phyloP scores from a whole-genome alignment of 2,888 invertebrate genomes.

The Metallyticus violacea region DNA sequence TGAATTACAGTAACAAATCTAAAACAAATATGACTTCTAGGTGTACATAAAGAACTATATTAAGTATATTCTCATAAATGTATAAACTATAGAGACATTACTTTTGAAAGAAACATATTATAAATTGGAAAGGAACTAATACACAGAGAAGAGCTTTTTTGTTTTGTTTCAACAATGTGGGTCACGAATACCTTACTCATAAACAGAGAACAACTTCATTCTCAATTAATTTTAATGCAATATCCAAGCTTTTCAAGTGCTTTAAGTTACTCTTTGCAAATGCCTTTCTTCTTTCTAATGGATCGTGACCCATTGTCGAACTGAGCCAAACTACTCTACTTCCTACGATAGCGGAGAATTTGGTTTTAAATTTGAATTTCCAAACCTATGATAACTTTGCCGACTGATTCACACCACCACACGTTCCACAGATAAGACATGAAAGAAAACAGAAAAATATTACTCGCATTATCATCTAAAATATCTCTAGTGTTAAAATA shows the following conservation, averaged over 20 bases:
- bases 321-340: background rate
- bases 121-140: background rate
- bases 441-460: constrained; percentile 35
- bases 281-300: background rate
- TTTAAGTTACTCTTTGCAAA: background rate
- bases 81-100: background rate
- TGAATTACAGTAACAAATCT: background rate
- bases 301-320: background rate
- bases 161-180: background rate
- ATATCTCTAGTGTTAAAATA: background rate
- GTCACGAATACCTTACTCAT: background rate
- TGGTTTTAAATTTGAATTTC: constrained; percentile 34
- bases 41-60: background rate
- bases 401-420: constrained; percentile 40
- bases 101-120: background rate
- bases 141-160: background rate
- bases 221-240: background rate
- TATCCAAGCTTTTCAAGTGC: background rate
- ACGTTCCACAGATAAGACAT: constrained; percentile 34
- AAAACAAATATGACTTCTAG: no score
- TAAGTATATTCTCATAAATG: background rate
- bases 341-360: constrained; percentile 11
- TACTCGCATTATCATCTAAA: constrained; percentile 23
- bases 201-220: background rate
- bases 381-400: constrained; percentile 56